Conservation (phyloP, 2,113 vertebrate species). For the Elanoides forficatus region DNA sequence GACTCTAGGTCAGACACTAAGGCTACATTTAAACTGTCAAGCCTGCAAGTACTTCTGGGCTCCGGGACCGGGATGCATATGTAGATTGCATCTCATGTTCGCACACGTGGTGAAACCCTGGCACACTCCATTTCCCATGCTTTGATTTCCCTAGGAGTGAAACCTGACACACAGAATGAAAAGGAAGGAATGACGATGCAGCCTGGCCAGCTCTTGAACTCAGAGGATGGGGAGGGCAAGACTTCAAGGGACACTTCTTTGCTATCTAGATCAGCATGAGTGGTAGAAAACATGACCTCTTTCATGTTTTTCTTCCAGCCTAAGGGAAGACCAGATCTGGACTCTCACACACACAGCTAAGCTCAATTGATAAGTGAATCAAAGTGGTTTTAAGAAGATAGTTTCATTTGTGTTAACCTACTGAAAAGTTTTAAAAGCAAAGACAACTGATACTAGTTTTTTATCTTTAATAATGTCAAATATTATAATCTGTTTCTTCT, state of each 20-base stretch:
- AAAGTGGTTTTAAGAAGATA: background rate
- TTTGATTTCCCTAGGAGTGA: background rate
- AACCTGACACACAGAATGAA: background rate
- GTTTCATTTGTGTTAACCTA: background rate
- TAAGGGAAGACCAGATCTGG: background rate
- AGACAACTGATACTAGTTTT: background rate
- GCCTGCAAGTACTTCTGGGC: background rate
- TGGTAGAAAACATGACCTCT: background rate
- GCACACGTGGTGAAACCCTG: background rate
- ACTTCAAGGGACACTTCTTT: background rate
- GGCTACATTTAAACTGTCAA: background rate
- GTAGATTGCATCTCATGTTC: background rate
- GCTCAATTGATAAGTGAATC: background rate
- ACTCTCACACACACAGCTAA: background rate
- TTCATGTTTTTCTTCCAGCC: background rate
- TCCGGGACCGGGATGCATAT: background rate
- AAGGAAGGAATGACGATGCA: background rate
- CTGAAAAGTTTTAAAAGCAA: background rate
- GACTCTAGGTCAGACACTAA: background rate
- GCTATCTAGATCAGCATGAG: background rate
- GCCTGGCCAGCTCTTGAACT: background rate
- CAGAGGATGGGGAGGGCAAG: background rate
- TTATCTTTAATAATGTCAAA: background rate
- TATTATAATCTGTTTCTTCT: background rate
- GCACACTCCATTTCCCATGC: background rate